These are phyloP conservation scores for Thrips palmi DNA, from an alignment of 1,140 invertebrate genomes.

Conservation along the genomic window DNA sequence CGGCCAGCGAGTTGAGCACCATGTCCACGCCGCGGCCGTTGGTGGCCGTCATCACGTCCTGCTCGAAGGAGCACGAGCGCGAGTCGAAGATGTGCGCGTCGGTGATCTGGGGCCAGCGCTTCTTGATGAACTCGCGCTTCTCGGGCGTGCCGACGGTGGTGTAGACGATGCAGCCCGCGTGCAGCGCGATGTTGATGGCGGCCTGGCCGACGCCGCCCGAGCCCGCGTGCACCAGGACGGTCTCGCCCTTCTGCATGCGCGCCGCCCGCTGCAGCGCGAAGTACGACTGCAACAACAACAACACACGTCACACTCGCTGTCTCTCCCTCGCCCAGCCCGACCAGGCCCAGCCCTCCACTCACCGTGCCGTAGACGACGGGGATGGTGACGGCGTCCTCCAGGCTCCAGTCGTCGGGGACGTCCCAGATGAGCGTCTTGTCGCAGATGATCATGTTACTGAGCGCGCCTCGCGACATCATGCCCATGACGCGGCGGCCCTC, in stretches of 20 bases:
- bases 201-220: constrained; percentile 61
- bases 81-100: constrained; percentile 56
- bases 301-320: no score
- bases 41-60: constrained; percentile 38
- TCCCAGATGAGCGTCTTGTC: constrained; percentile 49
- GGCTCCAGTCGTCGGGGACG: constrained; percentile 61
- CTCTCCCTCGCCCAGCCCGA: no score
- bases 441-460: constrained; percentile 36
- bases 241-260: constrained; percentile 37
- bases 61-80: constrained; percentile 47
- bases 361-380: constrained; percentile 73
- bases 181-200: constrained; percentile 48
- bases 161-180: constrained; percentile 42
- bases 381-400: constrained; percentile 75
- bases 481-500: constrained; percentile 49
- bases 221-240: constrained; percentile 56
- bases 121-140: constrained; percentile 45
- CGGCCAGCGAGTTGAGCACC: constrained; percentile 58
- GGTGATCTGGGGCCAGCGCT: constrained; percentile 40
- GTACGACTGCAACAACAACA: constrained; percentile 18
- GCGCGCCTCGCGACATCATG: constrained; percentile 31
- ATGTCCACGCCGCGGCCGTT: constrained; percentile 50
- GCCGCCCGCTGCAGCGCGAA: constrained; percentile 42
- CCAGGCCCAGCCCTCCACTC: no score
- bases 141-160: constrained; percentile 49